phyloP scores from a whole-genome alignment of 2,797 vertebrate genomes.

The Myotis pilosus region DNA sequence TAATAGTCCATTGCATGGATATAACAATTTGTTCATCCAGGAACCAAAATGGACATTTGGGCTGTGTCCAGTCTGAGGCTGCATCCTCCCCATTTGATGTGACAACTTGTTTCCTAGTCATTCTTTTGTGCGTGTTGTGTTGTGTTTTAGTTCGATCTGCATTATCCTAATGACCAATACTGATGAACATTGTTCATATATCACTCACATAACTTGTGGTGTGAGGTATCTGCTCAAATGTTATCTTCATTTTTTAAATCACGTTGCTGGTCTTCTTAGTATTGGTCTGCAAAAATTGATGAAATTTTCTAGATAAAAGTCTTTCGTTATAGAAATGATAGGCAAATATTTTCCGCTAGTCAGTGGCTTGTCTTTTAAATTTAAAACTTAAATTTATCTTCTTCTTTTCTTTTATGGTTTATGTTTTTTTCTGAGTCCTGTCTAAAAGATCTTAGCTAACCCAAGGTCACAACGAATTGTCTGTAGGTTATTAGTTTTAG shows the following conservation, averaged over 20 bases:
- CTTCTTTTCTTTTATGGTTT: not conserved
- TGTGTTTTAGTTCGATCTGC: not conserved
- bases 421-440: not conserved
- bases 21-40: not conserved
- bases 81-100: not conserved
- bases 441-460: not conserved
- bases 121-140: not conserved
- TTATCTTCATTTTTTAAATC: conserved; percentile 1
- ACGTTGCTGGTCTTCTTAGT: not conserved
- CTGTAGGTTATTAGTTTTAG: not conserved
- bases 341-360: not conserved
- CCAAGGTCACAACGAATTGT: not conserved
- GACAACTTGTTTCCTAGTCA: not conserved
- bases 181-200: not conserved
- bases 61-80: not conserved
- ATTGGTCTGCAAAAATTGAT: not conserved
- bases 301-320: not conserved
- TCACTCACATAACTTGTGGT: not conserved
- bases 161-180: not conserved
- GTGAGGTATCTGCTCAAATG: not conserved
- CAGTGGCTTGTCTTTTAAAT: not conserved
- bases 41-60: not conserved
- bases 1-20: not conserved
- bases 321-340: not conserved
- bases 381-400: not conserved